Evolutionary conservation across 1,140 invertebrate genomes (phyloP).

Genomic region (Tetraneura akinire): DNA sequence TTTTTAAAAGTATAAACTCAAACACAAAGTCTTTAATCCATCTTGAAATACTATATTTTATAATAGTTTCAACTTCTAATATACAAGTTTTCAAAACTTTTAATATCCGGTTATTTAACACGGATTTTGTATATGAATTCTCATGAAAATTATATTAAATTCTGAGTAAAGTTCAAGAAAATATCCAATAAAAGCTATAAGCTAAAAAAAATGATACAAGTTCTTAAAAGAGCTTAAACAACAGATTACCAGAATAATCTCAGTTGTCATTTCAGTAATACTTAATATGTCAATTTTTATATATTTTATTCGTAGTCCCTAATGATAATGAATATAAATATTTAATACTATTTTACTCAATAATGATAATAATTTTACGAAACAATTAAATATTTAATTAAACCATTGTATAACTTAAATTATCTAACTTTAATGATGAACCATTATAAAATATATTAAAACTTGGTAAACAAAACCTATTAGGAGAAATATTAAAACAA

Average conservation of each 20-base stretch:
- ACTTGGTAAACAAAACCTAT: no score
- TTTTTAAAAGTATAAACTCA: not conserved
- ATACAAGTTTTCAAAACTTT: conserved; percentile 4
- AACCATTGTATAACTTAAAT: no score
- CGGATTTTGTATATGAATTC: not conserved
- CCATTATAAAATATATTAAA: no score
- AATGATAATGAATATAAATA: no score
- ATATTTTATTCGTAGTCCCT: not conserved
- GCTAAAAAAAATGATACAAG: conserved; percentile 5
- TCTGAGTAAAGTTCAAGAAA: not conserved
- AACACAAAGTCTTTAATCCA: no score
- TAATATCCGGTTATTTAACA: conserved; percentile 10
- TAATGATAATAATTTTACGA: not conserved
- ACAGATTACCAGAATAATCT: not conserved
- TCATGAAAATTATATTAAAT: conserved; percentile 17
- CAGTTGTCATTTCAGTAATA: not conserved
- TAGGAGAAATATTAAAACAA: no score
- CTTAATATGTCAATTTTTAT: not conserved
- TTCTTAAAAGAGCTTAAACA: conserved; percentile 12
- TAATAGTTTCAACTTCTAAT: not conserved
- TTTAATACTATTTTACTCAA: not conserved
- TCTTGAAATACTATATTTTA: conserved; percentile 1
- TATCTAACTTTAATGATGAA: no score
- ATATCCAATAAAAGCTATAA: not conserved
- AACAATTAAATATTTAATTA: not conserved